Evolutionary conservation across 2,888 invertebrate species (phyloP), one percentile per base, ranked within the genome.

Genomic region (Lithosia quadra): DNA sequence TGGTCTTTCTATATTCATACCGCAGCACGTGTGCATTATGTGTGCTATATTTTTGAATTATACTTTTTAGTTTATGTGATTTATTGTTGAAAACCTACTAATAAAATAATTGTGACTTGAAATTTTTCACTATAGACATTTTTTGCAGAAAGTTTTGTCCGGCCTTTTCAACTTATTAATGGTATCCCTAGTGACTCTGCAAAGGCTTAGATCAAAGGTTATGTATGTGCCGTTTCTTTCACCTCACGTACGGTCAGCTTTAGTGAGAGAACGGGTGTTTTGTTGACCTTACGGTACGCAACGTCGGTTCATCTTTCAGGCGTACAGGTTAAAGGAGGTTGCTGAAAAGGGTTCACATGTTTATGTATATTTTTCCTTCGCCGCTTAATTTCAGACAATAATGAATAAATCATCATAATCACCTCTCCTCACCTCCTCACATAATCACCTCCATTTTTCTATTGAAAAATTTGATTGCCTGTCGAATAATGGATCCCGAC

Each of bases 191-290:
- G 63, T 34, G 33, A 36, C 21, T 57, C 67, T 63, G 58, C 65
- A 24, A 59, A 62, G 71, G 64, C 63, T 21, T 36, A 55, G 68
- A 67, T 70, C 70, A 67, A 65, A 72, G 68, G 60, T 59, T 63
- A 64, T 39, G 57, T 66, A 65, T 39, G 57, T 66, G 63, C 56
- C 56, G 33, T 28, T 24, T 65, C 5, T 72, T 73, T 69, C 63
- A 69, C 69, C 67, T 67, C 64, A 70, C 67, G 43, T 63, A 55
- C 21, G 62, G 80, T 68, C 68, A 68, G 53, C 24, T 65, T 56
- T 59, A 49, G 24, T 64, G 53, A 21, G 55, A 60, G 61, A 67
- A 71, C 63, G 43, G 21, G n/a, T 57, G 63, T 67, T 70, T 67
- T 64, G 63, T 62, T 60, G 61, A 63, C 55, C 22, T 24, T 58